Conservation (phyloP, 2,113 vertebrate species). For the Gulo gulo region DNA sequence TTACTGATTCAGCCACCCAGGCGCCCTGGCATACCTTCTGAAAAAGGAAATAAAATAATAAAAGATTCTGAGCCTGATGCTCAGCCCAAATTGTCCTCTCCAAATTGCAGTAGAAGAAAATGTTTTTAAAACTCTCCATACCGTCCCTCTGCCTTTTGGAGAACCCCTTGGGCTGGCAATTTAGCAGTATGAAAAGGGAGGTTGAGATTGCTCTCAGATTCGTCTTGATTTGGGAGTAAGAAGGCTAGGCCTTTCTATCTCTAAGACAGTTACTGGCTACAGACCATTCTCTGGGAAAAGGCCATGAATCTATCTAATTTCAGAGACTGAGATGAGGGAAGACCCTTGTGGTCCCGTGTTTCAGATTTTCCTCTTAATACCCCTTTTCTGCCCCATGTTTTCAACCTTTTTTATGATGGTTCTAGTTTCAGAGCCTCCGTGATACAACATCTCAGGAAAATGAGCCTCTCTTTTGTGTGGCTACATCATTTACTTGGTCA, state of each 20-base stretch:
- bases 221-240: not conserved
- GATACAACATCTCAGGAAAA: not conserved
- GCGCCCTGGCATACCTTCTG: not conserved
- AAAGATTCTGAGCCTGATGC: not conserved
- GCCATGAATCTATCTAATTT: not conserved
- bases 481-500: not conserved
- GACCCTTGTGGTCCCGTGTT: fast-evolving
- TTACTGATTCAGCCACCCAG: not conserved
- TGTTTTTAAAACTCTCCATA: not conserved
- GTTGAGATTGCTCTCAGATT: not conserved
- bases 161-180: not conserved
- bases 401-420: not conserved
- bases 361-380: not conserved
- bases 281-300: not conserved
- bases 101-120: not conserved
- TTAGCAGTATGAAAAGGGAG: not conserved
- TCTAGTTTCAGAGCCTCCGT: not conserved
- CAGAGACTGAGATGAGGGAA: not conserved
- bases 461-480: not conserved
- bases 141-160: not conserved
- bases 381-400: no score
- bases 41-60: not conserved
- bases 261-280: not conserved
- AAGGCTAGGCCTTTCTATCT: not conserved
- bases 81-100: not conserved